Conservation (phyloP, 2,113 vertebrate species). For the Ailuropoda melanoleuca region DNA sequence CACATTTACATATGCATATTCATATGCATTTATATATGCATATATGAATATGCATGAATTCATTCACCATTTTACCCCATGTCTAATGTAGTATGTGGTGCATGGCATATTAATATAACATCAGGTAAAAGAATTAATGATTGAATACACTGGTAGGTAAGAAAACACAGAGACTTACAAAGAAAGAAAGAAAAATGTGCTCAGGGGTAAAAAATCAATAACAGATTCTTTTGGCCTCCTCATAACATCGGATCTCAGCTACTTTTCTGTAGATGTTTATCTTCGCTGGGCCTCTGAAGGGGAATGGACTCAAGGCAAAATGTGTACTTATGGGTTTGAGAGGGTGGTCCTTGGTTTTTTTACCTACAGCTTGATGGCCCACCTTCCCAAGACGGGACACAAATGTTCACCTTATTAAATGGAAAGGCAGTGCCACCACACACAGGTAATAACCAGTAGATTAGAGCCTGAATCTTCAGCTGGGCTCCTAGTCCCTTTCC, state of each 20-base stretch:
- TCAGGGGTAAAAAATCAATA: not conserved
- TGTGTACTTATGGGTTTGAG: not conserved
- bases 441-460: not conserved
- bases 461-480: not conserved
- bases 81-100: not conserved
- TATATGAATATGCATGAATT: not conserved
- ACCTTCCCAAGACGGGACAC: not conserved
- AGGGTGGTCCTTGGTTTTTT: not conserved
- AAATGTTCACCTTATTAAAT: not conserved
- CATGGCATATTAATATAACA: not conserved
- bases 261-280: not conserved
- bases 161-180: not conserved
- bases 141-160: not conserved
- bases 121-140: not conserved
- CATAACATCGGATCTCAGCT: not conserved
- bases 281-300: not conserved
- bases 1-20: not conserved
- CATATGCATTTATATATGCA: not conserved
- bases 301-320: not conserved
- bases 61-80: not conserved
- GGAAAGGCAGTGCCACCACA: not conserved
- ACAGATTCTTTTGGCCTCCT: not conserved
- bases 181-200: not conserved
- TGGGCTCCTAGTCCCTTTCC: not conserved
- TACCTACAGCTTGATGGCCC: not conserved